Conservation (phyloP, 64 coral and sea anemone species). For the Pocillopora damicornis region DNA sequence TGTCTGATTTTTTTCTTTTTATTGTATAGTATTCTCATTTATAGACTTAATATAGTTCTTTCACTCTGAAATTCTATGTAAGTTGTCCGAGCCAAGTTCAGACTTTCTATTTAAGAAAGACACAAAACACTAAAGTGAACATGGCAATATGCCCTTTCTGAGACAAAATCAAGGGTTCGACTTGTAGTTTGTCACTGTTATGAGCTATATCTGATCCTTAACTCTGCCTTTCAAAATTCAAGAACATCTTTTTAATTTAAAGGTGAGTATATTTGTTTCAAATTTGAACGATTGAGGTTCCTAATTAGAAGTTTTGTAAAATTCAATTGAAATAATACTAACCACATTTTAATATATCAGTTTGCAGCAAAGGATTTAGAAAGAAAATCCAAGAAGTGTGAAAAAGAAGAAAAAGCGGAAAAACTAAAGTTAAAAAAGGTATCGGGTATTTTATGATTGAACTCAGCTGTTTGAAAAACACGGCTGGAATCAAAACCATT, state of each 20-base stretch:
- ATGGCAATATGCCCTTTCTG: too few relatives aligned
- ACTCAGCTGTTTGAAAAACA: too few relatives aligned
- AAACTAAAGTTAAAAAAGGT: constrained; percentile 95
- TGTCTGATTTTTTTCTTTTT: too few relatives aligned
- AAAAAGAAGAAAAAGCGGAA: constrained; percentile 91
- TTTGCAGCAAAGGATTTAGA: constrained; percentile 80
- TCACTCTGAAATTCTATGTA: too few relatives aligned
- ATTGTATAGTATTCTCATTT: too few relatives aligned
- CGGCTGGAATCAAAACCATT: too few relatives aligned
- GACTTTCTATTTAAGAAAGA: too few relatives aligned
- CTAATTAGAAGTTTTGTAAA: background rate
- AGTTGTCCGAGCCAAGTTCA: too few relatives aligned
- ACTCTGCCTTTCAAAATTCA: background rate
- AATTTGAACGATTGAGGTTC: background rate
- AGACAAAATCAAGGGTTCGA: too few relatives aligned
- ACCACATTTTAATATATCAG: constrained; percentile 7
- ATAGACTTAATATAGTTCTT: too few relatives aligned
- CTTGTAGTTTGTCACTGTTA: too few relatives aligned
- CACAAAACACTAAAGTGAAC: too few relatives aligned
- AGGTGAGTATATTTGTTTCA: constrained; percentile 39
- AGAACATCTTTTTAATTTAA: constrained; percentile 91
- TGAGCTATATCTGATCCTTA: background rate
- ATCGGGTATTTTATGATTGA: background rate
- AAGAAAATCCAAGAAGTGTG: constrained; percentile 90
- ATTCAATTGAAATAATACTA: background rate